A percentile compares a stretch with the other conserved stretches of the same genome.
phyloP scores from a whole-genome alignment of 2,888 invertebrate genomes.

The Dendrolimus houi region DNA sequence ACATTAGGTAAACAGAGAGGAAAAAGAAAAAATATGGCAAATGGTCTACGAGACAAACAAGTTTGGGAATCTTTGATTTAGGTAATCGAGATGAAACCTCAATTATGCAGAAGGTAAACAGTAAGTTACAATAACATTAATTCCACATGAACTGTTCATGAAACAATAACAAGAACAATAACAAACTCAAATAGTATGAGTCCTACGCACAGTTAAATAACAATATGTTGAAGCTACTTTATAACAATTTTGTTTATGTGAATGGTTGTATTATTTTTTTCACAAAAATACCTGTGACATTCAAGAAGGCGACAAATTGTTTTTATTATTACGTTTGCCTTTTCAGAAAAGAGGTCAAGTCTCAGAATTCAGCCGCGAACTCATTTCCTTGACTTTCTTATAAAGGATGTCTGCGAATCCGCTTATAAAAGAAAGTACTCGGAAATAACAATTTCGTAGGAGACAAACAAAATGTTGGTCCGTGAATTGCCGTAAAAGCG shows the following conservation, averaged over 20 bases:
- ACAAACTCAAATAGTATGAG: too few relatives aligned
- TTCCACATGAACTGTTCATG: too few relatives aligned
- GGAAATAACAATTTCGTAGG: constrained; percentile 73
- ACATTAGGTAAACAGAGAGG: too few relatives aligned
- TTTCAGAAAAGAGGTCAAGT: constrained; percentile 50
- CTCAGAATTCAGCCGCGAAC: constrained; percentile 48
- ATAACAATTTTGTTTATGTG: too few relatives aligned
- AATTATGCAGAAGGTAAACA: constrained; percentile 10
- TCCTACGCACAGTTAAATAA: too few relatives aligned
- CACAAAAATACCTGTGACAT: constrained; percentile 2
- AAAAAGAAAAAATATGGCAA: too few relatives aligned
- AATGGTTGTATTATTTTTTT: neutral
- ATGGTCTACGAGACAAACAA: too few relatives aligned
- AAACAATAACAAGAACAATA: too few relatives aligned
- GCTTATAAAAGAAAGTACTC: constrained; percentile 64
- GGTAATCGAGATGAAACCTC: too few relatives aligned
- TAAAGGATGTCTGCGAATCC: constrained; percentile 58
- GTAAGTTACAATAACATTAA: constrained; percentile 2
- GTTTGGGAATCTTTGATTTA: too few relatives aligned
- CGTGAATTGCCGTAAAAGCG: constrained; percentile 58
- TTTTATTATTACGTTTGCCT: constrained; percentile 41
- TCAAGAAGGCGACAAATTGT: constrained; percentile 29
- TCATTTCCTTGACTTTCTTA: constrained; percentile 65
- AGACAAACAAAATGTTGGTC: constrained; percentile 71
- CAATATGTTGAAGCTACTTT: too few relatives aligned